phyloP scores from a whole-genome alignment of 2,797 vertebrate species.

The Petrocephalus schoutedeni region DNA sequence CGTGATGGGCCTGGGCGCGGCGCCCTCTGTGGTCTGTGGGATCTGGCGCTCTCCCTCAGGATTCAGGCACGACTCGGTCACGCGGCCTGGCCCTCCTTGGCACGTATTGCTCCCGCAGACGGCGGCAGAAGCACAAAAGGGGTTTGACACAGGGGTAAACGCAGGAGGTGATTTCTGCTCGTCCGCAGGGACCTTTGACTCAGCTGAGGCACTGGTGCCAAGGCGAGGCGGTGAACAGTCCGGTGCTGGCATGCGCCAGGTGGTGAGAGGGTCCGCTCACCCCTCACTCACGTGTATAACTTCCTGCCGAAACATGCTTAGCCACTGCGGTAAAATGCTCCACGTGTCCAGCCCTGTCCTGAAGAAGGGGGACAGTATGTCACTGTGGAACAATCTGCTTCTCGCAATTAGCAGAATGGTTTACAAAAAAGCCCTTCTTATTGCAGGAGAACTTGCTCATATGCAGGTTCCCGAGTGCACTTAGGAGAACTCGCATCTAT shows the following conservation, averaged over 20 bases:
- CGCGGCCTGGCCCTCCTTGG: neutral
- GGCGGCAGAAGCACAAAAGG: neutral
- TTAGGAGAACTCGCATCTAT: neutral
- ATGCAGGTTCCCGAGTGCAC: neutral
- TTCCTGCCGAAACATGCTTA: neutral
- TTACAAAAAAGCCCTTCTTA: neutral
- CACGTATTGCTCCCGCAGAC: neutral
- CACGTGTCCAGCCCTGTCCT: neutral
- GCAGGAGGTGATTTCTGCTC: slow-evolving; percentile 10
- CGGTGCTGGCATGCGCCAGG: neutral
- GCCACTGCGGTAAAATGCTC: neutral
- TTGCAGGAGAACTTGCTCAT: neutral
- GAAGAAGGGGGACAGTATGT: neutral
- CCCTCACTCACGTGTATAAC: neutral
- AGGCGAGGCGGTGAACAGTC: neutral
- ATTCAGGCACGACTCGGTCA: neutral
- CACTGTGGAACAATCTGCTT: neutral
- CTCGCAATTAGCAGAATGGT: neutral
- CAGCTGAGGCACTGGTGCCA: neutral
- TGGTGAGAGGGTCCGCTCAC: neutral
- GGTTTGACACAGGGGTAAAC: neutral
- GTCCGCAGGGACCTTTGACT: neutral
- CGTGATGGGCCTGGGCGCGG: neutral
- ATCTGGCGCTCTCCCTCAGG: neutral
- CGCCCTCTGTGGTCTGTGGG: neutral